phyloP scores from a whole-genome alignment of 2,888 invertebrate species.

The Bugulina stolonifera region DNA sequence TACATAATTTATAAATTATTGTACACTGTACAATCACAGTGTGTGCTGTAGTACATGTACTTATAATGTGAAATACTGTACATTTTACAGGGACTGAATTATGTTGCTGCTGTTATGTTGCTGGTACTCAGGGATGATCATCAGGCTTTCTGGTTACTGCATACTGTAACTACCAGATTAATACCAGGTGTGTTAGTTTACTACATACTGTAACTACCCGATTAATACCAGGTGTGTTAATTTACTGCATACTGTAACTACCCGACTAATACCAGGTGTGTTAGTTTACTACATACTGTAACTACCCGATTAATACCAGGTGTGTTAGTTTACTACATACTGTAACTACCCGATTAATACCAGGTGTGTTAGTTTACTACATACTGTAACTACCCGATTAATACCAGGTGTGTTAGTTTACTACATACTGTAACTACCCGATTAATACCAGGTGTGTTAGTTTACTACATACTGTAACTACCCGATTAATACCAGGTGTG shows the following conservation, averaged over 20 bases:
- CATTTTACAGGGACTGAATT: conserved; percentile 72
- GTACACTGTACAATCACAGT: no score
- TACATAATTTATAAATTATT: no score
- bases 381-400: neutral
- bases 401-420: neutral
- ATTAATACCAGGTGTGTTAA: neutral
- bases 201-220: neutral
- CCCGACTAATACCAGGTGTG: neutral
- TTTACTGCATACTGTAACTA: neutral
- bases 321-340: neutral
- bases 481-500: no score
- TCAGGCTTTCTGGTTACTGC: conserved; percentile 84
- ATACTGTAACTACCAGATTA: conserved; percentile 77
- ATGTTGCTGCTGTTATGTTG: conserved; percentile 78
- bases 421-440: neutral
- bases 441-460: neutral
- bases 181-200: conserved; percentile 59
- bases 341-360: neutral
- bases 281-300: neutral
- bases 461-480: no score
- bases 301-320: neutral
- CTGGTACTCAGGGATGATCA: conserved; percentile 84
- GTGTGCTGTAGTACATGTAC: no score
- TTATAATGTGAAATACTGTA: no score
- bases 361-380: neutral